phyloP scores from a whole-genome alignment of 2,888 invertebrate species.

The Nephrotoma appendiculata region DNA sequence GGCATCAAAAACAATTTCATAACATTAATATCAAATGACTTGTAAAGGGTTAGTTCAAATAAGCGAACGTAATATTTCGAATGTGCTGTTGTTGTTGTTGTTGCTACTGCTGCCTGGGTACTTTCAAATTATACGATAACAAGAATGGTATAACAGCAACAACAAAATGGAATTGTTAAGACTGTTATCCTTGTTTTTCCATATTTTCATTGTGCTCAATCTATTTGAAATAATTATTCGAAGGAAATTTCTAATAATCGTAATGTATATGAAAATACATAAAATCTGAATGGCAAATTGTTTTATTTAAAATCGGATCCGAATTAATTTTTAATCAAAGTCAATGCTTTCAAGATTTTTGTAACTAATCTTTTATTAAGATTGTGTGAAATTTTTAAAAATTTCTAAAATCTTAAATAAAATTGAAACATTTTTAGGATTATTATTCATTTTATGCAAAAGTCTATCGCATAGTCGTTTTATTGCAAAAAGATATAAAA shows the following conservation, averaged over 20 bases:
- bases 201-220: not conserved
- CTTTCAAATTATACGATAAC: not conserved
- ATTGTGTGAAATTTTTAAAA: too few relatives aligned
- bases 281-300: not conserved
- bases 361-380: too few relatives aligned
- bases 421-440: too few relatives aligned
- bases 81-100: not conserved
- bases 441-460: too few relatives aligned
- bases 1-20: not conserved
- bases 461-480: too few relatives aligned
- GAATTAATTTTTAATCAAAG: not conserved
- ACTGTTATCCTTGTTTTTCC: not conserved
- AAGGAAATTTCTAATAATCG: not conserved
- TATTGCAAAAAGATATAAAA: too few relatives aligned
- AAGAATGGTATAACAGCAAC: not conserved
- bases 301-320: not conserved
- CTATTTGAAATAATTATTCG: not conserved
- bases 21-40: not conserved
- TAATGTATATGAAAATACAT: not conserved
- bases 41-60: not conserved
- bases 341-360: too few relatives aligned
- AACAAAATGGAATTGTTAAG: not conserved
- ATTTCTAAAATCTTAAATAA: too few relatives aligned
- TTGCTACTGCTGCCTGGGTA: not conserved
- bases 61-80: not conserved